Base-by-base conservation (phyloP, 2,113 vertebrate genomes). In the Pelobates fuscus region DNA sequence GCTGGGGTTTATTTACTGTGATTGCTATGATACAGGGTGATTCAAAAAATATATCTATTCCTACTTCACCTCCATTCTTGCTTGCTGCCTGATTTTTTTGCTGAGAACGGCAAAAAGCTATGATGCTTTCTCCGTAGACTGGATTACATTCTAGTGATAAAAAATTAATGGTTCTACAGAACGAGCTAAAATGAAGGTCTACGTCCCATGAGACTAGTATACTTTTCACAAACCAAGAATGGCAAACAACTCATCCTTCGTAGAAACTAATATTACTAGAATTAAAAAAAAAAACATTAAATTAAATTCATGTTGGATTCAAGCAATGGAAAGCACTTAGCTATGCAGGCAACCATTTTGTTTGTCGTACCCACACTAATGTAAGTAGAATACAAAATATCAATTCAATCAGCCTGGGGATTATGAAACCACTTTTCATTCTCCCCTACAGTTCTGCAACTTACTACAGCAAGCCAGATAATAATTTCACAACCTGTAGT, bases 151-250 rank as follows among this genome's bases (percentile, higher is more conserved):
- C 85, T 88, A 86, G 79, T 92, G 90, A 93, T 84, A 90, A 91
- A 92, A 94, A 93, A 94, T 89, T 93, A 94, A 92, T 91, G 84
- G 84, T 84, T 91, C 89, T 91, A 89, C 86, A 89, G 85, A 78
- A 92, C 89, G 90, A 91, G 89, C 89, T 89, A 91, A 92, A 93
- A 93, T 88, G 87, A 93, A 91, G 82, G 84, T 80, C 82, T 80
- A 80, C 46, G 81, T 91, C 89, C 88, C 89, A 70, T 74, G 87
- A 82, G 66, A 87, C 84, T 80, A 81, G 78, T 81, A 78, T 79
- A 82, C 81, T 81, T 79, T 18, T 60, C 79, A 78, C 74, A 82
- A 70, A 83, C 79, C 27, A 79, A 72, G 1, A 73, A 46, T 55
- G 69, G 8, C 78, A 80, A n/a, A 83, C 78, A 82, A 63, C 62